These are phyloP conservation scores for Therioaphis trifolii DNA, from an alignment of 2,888 invertebrate genomes.

Conservation along the genomic window DNA sequence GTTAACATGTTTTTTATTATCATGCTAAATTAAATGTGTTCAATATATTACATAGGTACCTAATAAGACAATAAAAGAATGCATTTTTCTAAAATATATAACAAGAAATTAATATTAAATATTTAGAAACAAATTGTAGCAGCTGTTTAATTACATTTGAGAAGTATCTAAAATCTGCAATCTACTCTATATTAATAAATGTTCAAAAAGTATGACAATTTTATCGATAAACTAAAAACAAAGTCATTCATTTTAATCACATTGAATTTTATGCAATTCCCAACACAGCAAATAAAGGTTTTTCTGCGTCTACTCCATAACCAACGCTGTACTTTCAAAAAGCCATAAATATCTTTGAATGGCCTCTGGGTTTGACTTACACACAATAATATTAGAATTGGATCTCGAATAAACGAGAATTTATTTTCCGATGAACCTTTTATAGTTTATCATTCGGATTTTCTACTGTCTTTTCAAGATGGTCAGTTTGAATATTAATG, in stretches of 20 bases:
- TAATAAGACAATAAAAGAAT: too few relatives aligned
- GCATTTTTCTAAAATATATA: too few relatives aligned
- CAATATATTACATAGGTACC: too few relatives aligned
- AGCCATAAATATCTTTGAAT: constrained; percentile 59
- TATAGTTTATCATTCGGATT: constrained; percentile 43
- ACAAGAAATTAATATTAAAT: too few relatives aligned
- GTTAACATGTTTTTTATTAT: too few relatives aligned
- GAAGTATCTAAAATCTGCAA: not conserved
- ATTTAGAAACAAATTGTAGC: not conserved
- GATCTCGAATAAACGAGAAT: constrained; percentile 43
- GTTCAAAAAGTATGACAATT: constrained; percentile 10
- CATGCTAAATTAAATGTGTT: too few relatives aligned
- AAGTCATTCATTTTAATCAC: constrained; percentile 54
- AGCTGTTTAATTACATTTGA: not conserved
- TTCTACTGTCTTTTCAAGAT: constrained; percentile 20
- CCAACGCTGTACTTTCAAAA: constrained; percentile 33
- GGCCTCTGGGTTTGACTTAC: constrained; percentile 47
- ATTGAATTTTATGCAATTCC: constrained; percentile 44
- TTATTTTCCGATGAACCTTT: constrained; percentile 44
- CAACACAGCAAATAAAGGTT: constrained; percentile 50
- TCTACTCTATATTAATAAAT: constrained; percentile 6
- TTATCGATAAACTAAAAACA: constrained; percentile 10
- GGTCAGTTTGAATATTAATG: constrained; percentile 36
- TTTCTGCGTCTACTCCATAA: constrained; percentile 25
- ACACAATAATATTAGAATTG: constrained; percentile 56